These are phyloP conservation scores for Corapipo altera DNA, from an alignment of 2,113 vertebrate genomes.

Conservation along the genomic window DNA sequence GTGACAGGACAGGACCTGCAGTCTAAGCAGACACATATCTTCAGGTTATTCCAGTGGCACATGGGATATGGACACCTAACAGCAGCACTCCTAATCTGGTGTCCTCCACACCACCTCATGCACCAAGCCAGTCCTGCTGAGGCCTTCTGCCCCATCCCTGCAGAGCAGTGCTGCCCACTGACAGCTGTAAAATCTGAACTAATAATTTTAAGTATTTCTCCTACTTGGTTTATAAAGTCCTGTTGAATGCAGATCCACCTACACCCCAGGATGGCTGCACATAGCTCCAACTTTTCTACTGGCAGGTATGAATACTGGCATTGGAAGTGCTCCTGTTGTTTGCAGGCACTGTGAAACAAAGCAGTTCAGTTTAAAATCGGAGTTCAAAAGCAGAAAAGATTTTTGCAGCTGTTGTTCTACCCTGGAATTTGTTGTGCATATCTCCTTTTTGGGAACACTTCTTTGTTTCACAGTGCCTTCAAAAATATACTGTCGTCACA, in stretches of 20 bases:
- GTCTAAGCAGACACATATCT: neutral
- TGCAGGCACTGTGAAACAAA: neutral
- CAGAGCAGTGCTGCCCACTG: neutral
- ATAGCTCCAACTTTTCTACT: neutral
- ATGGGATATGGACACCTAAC: neutral
- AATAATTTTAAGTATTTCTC: neutral
- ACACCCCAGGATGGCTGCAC: neutral
- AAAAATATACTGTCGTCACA: neutral
- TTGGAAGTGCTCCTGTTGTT: neutral
- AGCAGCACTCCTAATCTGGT: neutral
- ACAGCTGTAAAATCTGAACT: neutral
- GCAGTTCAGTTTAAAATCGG: neutral
- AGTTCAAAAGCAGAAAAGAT: slow-evolving; percentile 20
- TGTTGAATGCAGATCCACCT: neutral
- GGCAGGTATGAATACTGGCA: neutral
- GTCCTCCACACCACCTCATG: rapidly evolving
- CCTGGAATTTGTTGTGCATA: slow-evolving; percentile 18
- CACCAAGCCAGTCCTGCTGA: neutral
- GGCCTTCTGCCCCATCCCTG: neutral
- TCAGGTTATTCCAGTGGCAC: neutral
- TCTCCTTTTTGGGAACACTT: slow-evolving; percentile 11
- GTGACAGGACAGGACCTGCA: neutral
- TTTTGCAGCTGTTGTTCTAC: slow-evolving; percentile 40
- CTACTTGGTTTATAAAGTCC: neutral
- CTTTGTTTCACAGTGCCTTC: neutral